Base-by-base conservation (phyloP, 1,140 invertebrate genomes). In the Diprion similis region DNA sequence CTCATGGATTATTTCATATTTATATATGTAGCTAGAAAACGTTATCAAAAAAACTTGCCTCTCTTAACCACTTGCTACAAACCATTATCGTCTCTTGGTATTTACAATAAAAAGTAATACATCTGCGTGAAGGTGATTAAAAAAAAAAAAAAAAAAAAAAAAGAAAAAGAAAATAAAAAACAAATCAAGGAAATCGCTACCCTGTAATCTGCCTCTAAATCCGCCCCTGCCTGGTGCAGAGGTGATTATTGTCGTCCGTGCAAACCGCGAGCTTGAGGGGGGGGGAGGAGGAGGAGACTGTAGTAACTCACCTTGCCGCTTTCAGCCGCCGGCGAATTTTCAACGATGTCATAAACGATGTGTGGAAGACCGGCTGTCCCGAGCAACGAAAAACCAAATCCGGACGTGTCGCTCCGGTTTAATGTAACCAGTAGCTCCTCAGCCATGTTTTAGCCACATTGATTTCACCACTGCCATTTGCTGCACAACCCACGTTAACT, bases 341-440 rank as follows among this genome's bases (percentile, higher is more conserved):
- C 95, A 82, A 95, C 91, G 83, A 97, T 96, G 89, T 96, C 93
- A 89, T 96, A 96, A 85, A 97, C 95, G 85, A 96, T 94, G 84
- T 96, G 95, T 82, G 95, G 95, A 84, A 95, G 91, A 85, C 94
- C 95, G 81, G 94, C 94, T 87, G 94, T 94, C 75, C 95, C 94
- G 81, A 97, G 91, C 78, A 97, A 89, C 79, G 95, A 96, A 90
- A 97, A 96, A 80, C 95, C 95, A 85, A 96, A 94, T 82, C 95
- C 94, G 86, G 92, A 92, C 88, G 93, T 93, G 88, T 95, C 94
- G 90, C 92, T 93, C 83, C 93, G 92, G 87, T 92, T 93, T 87
- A 95, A 90, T 87, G 94, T 93, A 86, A 95, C 94, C 90, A 94
- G 91, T 89, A 95, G 90, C 91, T 95, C 94, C 91, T 95, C 94